phyloP scores from a whole-genome alignment of 2,113 vertebrate genomes.

The Myotis lucifugus region DNA sequence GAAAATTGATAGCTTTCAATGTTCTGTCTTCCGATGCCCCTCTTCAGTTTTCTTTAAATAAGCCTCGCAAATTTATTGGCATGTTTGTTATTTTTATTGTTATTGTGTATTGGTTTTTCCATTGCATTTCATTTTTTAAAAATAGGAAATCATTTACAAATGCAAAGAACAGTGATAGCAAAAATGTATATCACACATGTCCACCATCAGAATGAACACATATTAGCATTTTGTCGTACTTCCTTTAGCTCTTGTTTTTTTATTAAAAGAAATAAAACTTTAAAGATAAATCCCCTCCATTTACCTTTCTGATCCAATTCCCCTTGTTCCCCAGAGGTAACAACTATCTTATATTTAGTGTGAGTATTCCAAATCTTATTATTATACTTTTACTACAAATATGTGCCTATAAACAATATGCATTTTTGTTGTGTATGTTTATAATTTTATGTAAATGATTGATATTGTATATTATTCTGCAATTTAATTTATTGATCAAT shows the following conservation, averaged over 20 bases:
- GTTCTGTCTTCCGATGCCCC: neutral
- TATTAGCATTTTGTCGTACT: neutral
- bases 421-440: neutral
- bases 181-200: neutral
- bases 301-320: neutral
- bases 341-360: neutral
- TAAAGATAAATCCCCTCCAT: neutral
- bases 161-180: neutral
- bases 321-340: neutral
- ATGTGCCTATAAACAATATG: neutral
- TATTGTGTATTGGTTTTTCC: neutral
- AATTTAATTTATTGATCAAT: neutral
- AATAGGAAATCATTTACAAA: neutral
- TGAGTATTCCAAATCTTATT: neutral
- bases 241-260: neutral
- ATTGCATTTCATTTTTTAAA: neutral
- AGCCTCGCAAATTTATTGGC: neutral
- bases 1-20: neutral
- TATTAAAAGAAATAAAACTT: neutral
- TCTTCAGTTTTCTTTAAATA: neutral
- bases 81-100: neutral
- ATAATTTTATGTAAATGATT: neutral
- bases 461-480: neutral
- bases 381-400: neutral
- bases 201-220: neutral